Percentiles rank a stretch among this genome's conserved stretches.
Evolutionary conservation across 2,113 vertebrate genomes (phyloP).

Genomic region (Camarhynchus parvulus): DNA sequence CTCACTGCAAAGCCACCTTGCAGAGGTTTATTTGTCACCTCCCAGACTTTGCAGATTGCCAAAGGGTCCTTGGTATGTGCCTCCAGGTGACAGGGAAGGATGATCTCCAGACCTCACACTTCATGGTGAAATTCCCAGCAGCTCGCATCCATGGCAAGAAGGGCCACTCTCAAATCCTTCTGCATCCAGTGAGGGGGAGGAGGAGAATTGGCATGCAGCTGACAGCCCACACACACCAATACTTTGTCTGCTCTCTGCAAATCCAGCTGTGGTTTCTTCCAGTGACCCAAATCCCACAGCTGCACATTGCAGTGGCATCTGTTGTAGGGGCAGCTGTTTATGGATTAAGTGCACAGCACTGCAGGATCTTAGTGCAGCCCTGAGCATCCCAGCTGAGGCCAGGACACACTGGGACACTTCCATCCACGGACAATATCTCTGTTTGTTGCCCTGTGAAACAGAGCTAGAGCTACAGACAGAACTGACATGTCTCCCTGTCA

Average conservation of each 20-base stretch:
- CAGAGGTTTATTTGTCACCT: neutral
- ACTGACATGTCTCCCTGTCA: neutral
- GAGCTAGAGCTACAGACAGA: neutral
- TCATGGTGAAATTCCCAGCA: neutral
- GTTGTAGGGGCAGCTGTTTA: neutral
- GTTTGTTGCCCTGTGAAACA: fast-evolving
- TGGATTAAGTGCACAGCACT: neutral
- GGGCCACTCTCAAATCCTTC: neutral
- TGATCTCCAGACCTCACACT: neutral
- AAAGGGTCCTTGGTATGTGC: neutral
- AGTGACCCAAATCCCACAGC: slow-evolving; percentile 42
- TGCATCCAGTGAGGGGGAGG: neutral
- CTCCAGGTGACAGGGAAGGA: neutral
- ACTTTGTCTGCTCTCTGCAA: neutral
- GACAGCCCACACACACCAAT: neutral
- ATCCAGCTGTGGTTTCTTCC: slow-evolving; percentile 42
- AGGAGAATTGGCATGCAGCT: neutral
- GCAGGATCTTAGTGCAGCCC: neutral
- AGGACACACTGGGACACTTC: neutral
- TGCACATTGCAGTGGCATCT: neutral
- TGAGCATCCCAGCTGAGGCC: neutral
- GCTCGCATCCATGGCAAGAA: neutral
- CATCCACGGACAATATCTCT: neutral
- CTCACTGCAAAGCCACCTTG: neutral
- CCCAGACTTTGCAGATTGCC: neutral